Conservation (phyloP, 2,888 invertebrate species). For the Caenorhabditis parvicauda region DNA sequence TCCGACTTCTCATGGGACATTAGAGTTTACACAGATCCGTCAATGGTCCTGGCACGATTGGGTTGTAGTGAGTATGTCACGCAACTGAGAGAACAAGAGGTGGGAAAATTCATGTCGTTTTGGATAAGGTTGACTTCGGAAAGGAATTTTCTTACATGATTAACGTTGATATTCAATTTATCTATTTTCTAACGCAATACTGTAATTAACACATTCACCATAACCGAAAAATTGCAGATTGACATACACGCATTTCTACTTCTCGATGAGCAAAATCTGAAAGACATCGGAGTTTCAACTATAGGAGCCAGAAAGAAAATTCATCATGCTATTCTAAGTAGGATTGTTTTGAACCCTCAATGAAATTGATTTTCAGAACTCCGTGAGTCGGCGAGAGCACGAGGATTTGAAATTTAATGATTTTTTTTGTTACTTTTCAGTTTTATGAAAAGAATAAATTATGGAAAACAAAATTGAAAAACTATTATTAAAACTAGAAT, state of each 20-base stretch:
- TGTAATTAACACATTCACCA: neutral
- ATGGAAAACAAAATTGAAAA: neutral
- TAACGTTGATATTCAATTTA: too few species aligned
- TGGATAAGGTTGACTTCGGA: neutral
- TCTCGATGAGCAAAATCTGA: slow-evolving; percentile 56
- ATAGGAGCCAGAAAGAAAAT: slow-evolving; percentile 61
- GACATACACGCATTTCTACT: slow-evolving; percentile 60
- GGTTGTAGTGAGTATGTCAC: slow-evolving; percentile 58
- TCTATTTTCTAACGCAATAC: too few species aligned
- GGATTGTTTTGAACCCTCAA: slow-evolving; percentile 14
- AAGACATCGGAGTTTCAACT: slow-evolving; percentile 59
- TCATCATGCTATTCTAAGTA: slow-evolving; percentile 57
- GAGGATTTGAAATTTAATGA: slow-evolving; percentile 37
- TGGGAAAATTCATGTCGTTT: slow-evolving; percentile 8
- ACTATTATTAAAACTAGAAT: neutral
- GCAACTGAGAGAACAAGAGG: slow-evolving; percentile 57
- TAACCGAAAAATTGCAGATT: slow-evolving; percentile 34
- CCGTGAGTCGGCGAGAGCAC: slow-evolving; percentile 50
- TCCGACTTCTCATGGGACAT: slow-evolving; percentile 55
- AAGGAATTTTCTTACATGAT: neutral
- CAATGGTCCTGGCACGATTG: slow-evolving; percentile 55
- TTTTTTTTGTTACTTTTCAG: neutral
- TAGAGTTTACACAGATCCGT: slow-evolving; percentile 48
- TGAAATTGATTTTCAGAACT: slow-evolving; percentile 38
- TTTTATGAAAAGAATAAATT: neutral